These are phyloP conservation scores for Dendrocincla tyrannina DNA, from an alignment of 2,797 vertebrate genomes.

Conservation along the genomic window DNA sequence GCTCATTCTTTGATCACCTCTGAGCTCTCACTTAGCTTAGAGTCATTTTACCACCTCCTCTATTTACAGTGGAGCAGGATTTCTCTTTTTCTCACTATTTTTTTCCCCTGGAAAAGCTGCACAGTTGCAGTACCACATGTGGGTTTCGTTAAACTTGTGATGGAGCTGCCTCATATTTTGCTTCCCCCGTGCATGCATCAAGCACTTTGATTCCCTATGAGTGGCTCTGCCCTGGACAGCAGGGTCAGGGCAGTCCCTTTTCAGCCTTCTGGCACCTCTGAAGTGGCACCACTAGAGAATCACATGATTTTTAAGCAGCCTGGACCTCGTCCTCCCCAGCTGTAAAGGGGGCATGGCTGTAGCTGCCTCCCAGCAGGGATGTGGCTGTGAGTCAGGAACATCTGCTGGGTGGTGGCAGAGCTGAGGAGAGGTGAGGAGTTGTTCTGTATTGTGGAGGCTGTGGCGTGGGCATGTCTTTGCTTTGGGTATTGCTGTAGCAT, in stretches of 20 bases:
- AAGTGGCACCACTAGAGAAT: not conserved
- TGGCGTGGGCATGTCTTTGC: not conserved
- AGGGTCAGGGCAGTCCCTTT: not conserved
- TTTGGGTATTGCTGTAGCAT: not conserved
- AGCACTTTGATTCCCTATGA: not conserved
- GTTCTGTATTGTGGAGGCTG: not conserved
- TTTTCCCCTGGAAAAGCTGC: not conserved
- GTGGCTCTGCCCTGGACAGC: not conserved
- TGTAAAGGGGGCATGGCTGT: not conserved
- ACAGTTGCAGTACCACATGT: not conserved
- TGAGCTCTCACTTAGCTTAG: not conserved
- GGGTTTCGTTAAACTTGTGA: not conserved
- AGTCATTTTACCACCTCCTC: not conserved
- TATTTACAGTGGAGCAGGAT: not conserved
- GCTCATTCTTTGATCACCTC: not conserved
- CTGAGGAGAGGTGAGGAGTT: not conserved
- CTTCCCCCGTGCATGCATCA: not conserved
- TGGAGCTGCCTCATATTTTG: not conserved
- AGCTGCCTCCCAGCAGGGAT: not conserved
- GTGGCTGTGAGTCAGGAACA: not conserved
- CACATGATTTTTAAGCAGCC: accelerated
- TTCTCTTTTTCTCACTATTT: not conserved
- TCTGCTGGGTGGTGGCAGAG: not conserved
- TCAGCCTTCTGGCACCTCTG: not conserved
- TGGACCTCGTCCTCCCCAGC: not conserved